Evolutionary conservation across 2,113 vertebrate genomes (phyloP), one percentile per base, ranked within the genome.

Genomic region (Chaetorhynchus papuensis): DNA sequence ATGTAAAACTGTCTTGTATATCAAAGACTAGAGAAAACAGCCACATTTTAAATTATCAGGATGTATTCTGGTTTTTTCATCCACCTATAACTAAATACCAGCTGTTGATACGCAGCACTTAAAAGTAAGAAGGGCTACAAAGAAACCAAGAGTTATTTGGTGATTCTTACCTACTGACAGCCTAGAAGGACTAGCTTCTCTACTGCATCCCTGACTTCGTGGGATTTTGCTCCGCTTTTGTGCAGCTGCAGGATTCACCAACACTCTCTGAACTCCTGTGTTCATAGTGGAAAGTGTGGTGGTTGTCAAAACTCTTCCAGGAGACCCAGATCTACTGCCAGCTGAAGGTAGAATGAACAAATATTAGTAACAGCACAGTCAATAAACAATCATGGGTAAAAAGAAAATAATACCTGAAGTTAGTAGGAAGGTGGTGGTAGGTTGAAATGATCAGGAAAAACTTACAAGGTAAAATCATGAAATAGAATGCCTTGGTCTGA

Each of bases 311-410:
- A 99, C 99, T 78, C 99, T 99, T 94, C 99, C 99, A 10, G 99
- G 99, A 70, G 99, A 99, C 56, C 99, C 99, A 30, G 99, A 99
- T 66, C 99, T 98, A 95, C 99, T 99, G 89, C 99, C 99, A 94
- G 99, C 99, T 99, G 98, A 93, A 98, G 89, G 92, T 50, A 96
- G 97, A 97, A 97, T 19, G 75, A 97, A 57, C 3, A 89, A 50
- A 47, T 42, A 10, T 93, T 87, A 96, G 22, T 12, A 70, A 70
- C 30, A 30, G 28, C 30, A 74, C 1, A 81, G 15, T 59, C 57
- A 33, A 71, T 11, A 50, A 87, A 71, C 3, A 39, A 50, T 1
- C 7, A 45, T 1, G 22, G 20, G 72, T n/a, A n/a, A 52, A 44
- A 92, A 70, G 35, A 64, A 94, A 68, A 35, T 31, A 80, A 93